Conservation (phyloP, 2,797 vertebrate genomes). For the Todus mexicanus region DNA sequence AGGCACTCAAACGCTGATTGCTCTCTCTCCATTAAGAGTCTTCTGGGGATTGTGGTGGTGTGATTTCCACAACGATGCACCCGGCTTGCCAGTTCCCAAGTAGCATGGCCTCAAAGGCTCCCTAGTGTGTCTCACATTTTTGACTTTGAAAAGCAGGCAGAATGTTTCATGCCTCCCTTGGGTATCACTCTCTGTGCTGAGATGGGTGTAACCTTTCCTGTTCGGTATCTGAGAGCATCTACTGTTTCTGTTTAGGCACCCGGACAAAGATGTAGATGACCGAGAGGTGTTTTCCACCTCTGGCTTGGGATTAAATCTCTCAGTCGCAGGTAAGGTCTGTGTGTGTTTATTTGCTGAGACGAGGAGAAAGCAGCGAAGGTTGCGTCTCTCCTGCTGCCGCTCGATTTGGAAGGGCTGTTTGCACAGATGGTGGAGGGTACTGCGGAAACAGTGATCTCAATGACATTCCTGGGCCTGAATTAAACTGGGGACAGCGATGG, state of each 20-base stretch:
- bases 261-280: not conserved
- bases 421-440: not conserved
- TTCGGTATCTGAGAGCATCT: not conserved
- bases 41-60: not conserved
- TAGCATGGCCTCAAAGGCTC: not conserved
- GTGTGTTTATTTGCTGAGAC: not conserved
- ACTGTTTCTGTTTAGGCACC: not conserved
- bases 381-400: not conserved
- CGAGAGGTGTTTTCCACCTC: not conserved
- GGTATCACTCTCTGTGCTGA: not conserved
- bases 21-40: not conserved
- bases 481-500: not conserved
- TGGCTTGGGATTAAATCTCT: not conserved
- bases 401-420: not conserved
- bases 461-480: not conserved
- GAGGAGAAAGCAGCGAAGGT: not conserved
- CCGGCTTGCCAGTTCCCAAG: not conserved
- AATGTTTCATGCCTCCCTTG: not conserved
- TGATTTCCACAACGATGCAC: not conserved
- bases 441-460: fast-evolving
- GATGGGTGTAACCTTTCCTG: not conserved
- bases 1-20: not conserved
- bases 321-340: not conserved
- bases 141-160: not conserved
- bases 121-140: not conserved